Base-by-base conservation (phyloP, 2,888 invertebrate genomes). In the Noctua janthe region DNA sequence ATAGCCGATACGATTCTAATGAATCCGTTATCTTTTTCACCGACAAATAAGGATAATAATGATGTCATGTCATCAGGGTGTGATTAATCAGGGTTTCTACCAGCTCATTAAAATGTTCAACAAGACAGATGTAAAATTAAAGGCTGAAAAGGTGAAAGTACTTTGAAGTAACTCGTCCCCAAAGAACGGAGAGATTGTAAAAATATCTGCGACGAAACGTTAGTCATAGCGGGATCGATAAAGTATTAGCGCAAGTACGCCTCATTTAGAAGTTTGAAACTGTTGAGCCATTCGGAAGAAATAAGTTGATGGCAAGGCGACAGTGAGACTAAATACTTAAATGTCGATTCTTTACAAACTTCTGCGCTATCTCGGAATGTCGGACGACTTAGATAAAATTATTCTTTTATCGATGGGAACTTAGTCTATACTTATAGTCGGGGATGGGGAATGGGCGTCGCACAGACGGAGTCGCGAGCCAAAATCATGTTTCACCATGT, bases 401-500 rank as follows among this genome's bases (percentile, higher is more conserved):
- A 83, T 82, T 81, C 49, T 81, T 87, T 84, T 87, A 84, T 84
- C 83, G 87, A 88, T 83, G 80, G 77, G 83, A 83, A 82, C 76
- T 84, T 77, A 69, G 78, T 83, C 78, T 77, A 56, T 70, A 76
- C 76, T 76, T 59, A 74, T 70, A n/a, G 23, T 13, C 77, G 54
- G 75, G 86, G 72, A 47, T 64, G 80, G 81, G 71, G 73, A 71
- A 74, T 74, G 82, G 85, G 88, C 82, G 84, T 82, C 78, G 64
- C 73, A 80, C 77, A 88, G 81, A 82, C 82, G 67, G 74, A 77
- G 77, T 66, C 56, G 64, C 56, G 74, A 78, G 88, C 83, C 89
- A 89, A 86, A 74, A 59, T 78, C 66, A 81, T 89, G 81, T 82
- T 87, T 79, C 74, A 81, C 62, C 56, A 66, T 79, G 80, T 82